These are phyloP conservation scores for Spermophilus dauricus DNA, from an alignment of 2,113 vertebrate species.

Conservation along the genomic window DNA sequence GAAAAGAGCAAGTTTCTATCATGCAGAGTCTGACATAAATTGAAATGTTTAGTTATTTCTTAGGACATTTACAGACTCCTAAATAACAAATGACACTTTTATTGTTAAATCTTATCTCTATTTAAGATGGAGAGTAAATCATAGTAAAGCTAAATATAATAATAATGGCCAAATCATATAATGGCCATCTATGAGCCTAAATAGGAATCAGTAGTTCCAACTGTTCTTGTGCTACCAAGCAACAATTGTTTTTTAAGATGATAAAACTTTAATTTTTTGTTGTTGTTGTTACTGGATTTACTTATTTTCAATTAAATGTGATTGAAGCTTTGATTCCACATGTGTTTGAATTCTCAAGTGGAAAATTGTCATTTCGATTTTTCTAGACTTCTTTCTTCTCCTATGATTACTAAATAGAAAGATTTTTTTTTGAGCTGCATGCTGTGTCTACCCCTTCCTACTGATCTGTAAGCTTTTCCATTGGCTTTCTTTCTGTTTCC, in stretches of 20 bases:
- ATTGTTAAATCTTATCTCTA: not conserved
- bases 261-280: too few species aligned
- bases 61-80: not conserved
- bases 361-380: slow-evolving; percentile 56
- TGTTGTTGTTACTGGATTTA: not conserved
- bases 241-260: not conserved
- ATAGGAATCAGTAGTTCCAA: not conserved
- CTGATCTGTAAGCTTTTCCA: slow-evolving; percentile 94
- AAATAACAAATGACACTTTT: slow-evolving; percentile 17
- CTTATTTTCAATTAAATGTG: slow-evolving; percentile 59
- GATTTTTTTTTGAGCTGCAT: slow-evolving; percentile 86
- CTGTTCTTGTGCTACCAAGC: not conserved
- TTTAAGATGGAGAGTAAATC: not conserved
- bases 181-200: not conserved
- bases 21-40: not conserved
- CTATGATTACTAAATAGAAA: slow-evolving; percentile 58
- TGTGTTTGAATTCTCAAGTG: slow-evolving; percentile 63
- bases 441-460: slow-evolving; percentile 85
- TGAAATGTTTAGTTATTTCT: slow-evolving; percentile 25
- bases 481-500: slow-evolving; percentile 98
- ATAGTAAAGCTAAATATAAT: not conserved
- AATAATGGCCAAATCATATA: not conserved
- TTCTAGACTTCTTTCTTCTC: slow-evolving; percentile 73
- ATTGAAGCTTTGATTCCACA: slow-evolving; percentile 13
- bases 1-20: slow-evolving; percentile 20